Conservation (phyloP, 1,140 invertebrate genomes). For the Triops longicaudatus region DNA sequence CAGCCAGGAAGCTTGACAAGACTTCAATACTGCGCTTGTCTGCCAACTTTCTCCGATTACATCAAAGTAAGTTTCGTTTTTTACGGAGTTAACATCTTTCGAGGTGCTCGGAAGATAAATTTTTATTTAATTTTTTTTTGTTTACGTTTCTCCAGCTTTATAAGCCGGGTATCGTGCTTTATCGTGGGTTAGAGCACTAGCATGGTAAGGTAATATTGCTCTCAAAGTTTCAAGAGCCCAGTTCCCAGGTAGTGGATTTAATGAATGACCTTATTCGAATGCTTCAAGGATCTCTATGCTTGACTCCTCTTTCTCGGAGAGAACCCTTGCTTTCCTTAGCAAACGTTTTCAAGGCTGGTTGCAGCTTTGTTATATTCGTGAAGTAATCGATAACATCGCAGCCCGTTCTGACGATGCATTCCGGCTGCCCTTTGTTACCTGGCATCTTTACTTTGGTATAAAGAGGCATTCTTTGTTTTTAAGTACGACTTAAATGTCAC, state of each 20-base stretch:
- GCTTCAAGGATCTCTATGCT: neutral
- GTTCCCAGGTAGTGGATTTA: neutral
- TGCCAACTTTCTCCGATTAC: slow-evolving; percentile 59
- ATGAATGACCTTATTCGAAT: neutral
- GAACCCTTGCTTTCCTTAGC: neutral
- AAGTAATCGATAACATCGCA: slow-evolving; percentile 1
- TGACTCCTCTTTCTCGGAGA: neutral
- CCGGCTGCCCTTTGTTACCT: neutral
- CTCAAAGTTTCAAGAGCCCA: neutral
- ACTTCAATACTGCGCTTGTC: slow-evolving; percentile 76
- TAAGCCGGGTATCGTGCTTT: neutral
- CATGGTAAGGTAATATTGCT: neutral
- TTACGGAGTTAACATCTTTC: neutral
- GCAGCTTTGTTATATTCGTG: neutral
- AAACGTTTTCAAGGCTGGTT: neutral
- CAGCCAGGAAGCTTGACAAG: slow-evolving; percentile 75
- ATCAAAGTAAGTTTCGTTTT: slow-evolving; percentile 47
- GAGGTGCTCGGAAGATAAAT: too few species aligned
- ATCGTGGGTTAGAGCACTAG: neutral
- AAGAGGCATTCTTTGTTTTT: neutral
- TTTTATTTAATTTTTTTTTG: too few species aligned
- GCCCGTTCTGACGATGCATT: neutral
- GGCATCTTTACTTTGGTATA: neutral
- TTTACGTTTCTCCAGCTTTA: too few species aligned
- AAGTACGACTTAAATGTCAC: neutral